These are phyloP conservation scores for Augochlorella aurata DNA, from an alignment of 2,888 invertebrate species.

Conservation along the genomic window DNA sequence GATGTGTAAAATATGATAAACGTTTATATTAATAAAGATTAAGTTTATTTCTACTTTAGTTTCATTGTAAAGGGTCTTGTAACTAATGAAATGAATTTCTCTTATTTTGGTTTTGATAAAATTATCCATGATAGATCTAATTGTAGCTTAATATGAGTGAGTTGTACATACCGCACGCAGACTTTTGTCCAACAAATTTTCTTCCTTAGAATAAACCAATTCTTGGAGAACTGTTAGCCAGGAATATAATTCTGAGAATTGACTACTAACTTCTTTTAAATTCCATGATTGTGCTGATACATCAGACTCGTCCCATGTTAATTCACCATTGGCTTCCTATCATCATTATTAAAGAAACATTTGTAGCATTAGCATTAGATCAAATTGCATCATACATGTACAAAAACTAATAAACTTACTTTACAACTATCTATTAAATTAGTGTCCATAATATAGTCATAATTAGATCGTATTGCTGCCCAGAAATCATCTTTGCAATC, in stretches of 20 bases:
- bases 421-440: conserved; percentile 95
- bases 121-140: background rate
- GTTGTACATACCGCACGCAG: conserved; percentile 84
- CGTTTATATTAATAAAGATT: background rate
- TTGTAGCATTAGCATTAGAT: background rate
- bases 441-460: conserved; percentile 97
- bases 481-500: conserved; percentile 94
- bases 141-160: background rate
- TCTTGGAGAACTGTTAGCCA: conserved; percentile 92
- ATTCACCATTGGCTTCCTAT: conserved; percentile 90
- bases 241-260: conserved; percentile 91
- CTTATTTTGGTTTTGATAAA: background rate
- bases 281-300: conserved; percentile 86
- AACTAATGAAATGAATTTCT: background rate
- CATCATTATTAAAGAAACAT: conserved; percentile 72
- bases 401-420: conserved; percentile 80
- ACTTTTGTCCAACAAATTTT: conserved; percentile 87
- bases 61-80: background rate
- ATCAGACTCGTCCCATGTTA: conserved; percentile 86
- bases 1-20: background rate
- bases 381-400: background rate
- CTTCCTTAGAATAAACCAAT: conserved; percentile 89
- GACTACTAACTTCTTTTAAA: conserved; percentile 88
- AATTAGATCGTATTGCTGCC: conserved; percentile 94
- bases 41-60: background rate